These are phyloP conservation scores for Oithona nana DNA, from an alignment of 2,888 invertebrate genomes.

Conservation along the genomic window DNA sequence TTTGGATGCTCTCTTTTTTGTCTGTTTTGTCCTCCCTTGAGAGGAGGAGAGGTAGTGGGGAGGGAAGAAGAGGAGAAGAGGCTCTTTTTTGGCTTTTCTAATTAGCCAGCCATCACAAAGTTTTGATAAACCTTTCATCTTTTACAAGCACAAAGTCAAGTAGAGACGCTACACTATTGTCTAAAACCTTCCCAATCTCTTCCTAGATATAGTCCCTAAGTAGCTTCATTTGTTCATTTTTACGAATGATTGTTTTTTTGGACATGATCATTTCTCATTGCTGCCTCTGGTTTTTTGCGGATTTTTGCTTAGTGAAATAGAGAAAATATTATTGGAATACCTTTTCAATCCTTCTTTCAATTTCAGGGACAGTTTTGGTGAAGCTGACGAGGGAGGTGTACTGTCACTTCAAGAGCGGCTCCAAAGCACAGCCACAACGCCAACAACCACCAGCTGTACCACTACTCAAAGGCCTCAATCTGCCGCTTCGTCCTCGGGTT, in stretches of 20 bases:
- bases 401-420: slow-evolving; percentile 6
- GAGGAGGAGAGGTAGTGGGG: no score
- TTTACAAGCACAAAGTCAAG: neutral
- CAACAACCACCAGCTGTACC: neutral
- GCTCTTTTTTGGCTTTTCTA: neutral
- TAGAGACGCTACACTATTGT: no score
- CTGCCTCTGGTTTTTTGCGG: no score
- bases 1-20: neutral
- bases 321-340: no score
- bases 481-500: neutral
- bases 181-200: no score
- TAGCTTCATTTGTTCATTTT: no score
- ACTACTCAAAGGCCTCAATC: neutral
- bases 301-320: no score
- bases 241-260: no score
- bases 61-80: no score
- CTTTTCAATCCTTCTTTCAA: no score
- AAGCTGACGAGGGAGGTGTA: slow-evolving; percentile 11
- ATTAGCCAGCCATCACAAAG: neutral
- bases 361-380: slow-evolving; percentile 17
- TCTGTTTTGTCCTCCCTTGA: neutral
- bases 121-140: neutral
- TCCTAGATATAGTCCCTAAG: no score
- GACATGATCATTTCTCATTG: no score
- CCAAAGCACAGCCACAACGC: neutral